Evolutionary conservation across 2,113 vertebrate species (phyloP).

Genomic region (Pelodiscus sinensis): DNA sequence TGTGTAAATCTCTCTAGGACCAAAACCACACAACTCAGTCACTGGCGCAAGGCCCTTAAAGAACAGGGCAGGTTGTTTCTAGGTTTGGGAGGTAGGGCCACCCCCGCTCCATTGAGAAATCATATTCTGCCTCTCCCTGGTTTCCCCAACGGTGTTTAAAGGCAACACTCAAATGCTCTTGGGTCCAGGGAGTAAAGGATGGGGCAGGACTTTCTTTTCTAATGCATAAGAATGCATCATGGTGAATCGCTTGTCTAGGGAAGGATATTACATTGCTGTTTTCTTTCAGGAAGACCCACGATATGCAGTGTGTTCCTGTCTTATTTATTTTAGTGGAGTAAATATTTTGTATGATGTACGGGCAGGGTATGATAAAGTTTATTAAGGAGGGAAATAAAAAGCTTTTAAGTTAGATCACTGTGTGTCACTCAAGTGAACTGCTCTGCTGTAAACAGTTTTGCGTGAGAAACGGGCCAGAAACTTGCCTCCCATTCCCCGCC

Average conservation of each 20-base stretch:
- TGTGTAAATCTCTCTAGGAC: accelerated
- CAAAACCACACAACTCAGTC: accelerated
- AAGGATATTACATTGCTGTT: background rate
- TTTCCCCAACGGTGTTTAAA: accelerated
- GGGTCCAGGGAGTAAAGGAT: background rate
- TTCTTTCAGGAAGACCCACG: background rate
- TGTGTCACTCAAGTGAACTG: background rate
- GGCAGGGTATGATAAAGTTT: conserved; percentile 73
- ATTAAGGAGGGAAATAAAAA: conserved; percentile 66
- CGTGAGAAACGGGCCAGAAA: background rate
- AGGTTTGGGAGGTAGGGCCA: accelerated
- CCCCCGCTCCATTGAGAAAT: background rate
- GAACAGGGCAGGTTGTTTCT: background rate
- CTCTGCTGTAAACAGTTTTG: background rate
- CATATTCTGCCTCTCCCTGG: background rate
- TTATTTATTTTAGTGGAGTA: conserved; percentile 81
- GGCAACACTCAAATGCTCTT: background rate
- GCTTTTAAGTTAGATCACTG: background rate
- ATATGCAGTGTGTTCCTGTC: conserved; percentile 39
- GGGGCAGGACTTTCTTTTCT: accelerated
- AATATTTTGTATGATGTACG: conserved; percentile 77
- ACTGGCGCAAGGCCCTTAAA: accelerated
- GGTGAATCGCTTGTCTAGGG: accelerated
- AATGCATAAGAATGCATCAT: accelerated
- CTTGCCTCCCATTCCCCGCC: background rate